Percentiles rank a stretch among this genome's conserved stretches.
phyloP scores from a whole-genome alignment of 2,113 vertebrate species.

The Stomatorhinus ivindoensis region DNA sequence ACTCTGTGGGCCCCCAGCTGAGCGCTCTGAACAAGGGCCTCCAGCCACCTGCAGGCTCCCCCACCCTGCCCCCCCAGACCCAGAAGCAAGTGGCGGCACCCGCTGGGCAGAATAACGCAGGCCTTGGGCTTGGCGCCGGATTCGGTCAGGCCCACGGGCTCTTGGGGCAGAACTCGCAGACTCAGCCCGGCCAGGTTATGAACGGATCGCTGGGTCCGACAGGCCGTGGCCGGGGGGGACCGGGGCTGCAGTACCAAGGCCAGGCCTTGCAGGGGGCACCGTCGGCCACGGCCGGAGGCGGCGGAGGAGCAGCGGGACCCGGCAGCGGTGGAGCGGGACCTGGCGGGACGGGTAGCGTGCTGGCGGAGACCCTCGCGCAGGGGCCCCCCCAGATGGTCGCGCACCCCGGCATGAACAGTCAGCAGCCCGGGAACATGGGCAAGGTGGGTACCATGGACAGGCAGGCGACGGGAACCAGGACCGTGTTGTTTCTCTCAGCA shows the following conservation, averaged over 20 bases:
- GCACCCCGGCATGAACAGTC: constrained; percentile 72
- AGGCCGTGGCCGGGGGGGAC: constrained; percentile 74
- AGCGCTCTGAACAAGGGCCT: constrained; percentile 72
- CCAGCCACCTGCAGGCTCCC: constrained; percentile 60
- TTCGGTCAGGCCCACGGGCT: constrained; percentile 82
- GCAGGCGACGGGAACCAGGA: not conserved
- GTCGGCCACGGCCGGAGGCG: constrained; percentile 69
- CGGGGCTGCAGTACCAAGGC: constrained; percentile 78
- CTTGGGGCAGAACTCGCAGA: constrained; percentile 73
- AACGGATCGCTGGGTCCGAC: constrained; percentile 82
- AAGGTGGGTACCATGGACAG: constrained; percentile 66
- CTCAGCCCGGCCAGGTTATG: constrained; percentile 78
- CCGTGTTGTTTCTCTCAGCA: not conserved
- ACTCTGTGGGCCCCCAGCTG: constrained; percentile 70
- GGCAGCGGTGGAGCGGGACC: constrained; percentile 67
- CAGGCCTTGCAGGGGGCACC: constrained; percentile 78
- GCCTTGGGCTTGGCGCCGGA: constrained; percentile 72
- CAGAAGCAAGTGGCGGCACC: constrained; percentile 74
- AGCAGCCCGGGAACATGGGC: constrained; percentile 82
- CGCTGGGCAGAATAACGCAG: constrained; percentile 69
- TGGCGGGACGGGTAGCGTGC: constrained; percentile 68
- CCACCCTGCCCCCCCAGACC: constrained; percentile 74
- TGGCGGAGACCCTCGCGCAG: constrained; percentile 87
- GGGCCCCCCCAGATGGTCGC: constrained; percentile 75
- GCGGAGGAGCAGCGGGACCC: constrained; percentile 70